These are phyloP conservation scores for Megaustenia siamemsis DNA, from an alignment of 2,888 invertebrate species.

Conservation along the genomic window DNA sequence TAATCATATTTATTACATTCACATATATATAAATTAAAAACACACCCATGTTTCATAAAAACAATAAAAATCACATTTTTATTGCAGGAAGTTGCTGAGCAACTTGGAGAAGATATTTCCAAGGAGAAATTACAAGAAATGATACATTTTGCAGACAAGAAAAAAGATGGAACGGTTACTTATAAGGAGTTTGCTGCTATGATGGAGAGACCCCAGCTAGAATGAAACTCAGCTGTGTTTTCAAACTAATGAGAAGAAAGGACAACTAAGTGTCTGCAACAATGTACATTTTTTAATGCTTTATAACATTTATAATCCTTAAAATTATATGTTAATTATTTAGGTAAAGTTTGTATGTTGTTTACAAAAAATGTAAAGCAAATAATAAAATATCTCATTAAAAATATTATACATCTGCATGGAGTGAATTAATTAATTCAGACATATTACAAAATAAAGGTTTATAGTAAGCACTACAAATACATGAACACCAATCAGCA, in stretches of 20 bases:
- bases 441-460: no score
- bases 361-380: background rate
- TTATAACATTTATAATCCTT: no score
- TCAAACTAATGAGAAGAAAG: background rate
- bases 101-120: slow-evolving; percentile 49
- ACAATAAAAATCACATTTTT: background rate
- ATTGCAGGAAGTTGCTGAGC: slow-evolving; percentile 37
- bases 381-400: no score
- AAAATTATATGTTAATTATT: no score
- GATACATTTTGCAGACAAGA: slow-evolving; percentile 50
- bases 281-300: background rate
- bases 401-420: no score
- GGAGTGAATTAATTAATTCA: no score
- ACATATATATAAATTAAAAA: no score
- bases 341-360: no score
- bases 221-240: background rate
- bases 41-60: no score
- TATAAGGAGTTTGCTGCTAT: slow-evolving; percentile 46
- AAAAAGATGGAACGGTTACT: slow-evolving; percentile 37
- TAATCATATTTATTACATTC: background rate
- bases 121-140: slow-evolving; percentile 50
- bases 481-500: no score
- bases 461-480: no score
- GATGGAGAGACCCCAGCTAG: slow-evolving; percentile 51
- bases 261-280: background rate